phyloP scores from a whole-genome alignment of 2,113 vertebrate genomes.

The Helogale parvula region DNA sequence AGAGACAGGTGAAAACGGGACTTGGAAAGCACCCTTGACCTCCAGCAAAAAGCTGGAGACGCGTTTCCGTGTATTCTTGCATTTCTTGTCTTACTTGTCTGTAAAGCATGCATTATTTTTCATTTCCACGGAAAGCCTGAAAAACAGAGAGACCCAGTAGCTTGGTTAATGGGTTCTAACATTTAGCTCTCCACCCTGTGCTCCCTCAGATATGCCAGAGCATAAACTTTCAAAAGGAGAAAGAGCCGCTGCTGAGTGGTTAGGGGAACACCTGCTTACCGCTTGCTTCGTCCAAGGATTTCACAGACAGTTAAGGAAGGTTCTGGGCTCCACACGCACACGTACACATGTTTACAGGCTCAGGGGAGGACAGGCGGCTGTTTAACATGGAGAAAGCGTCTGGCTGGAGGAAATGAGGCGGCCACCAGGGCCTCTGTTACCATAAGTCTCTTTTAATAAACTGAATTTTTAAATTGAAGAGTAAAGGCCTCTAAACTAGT shows the following conservation, averaged over 20 bases:
- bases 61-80: neutral
- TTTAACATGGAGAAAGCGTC: neutral
- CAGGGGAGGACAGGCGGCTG: neutral
- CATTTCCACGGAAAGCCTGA: neutral
- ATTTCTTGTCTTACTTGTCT: neutral
- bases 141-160: neutral
- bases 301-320: neutral
- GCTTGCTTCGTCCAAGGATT: neutral
- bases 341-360: neutral
- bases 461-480: neutral
- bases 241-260: neutral
- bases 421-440: neutral
- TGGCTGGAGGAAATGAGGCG: neutral
- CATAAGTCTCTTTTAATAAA: neutral
- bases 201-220: neutral
- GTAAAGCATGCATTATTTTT: neutral
- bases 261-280: neutral
- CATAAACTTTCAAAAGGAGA: neutral
- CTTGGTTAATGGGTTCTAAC: neutral
- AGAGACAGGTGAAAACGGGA: neutral
- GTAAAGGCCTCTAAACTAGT: neutral
- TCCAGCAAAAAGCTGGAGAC: neutral
- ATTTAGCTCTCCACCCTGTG: neutral
- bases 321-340: neutral
- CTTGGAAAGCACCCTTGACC: neutral